These are phyloP conservation scores for Hystrix cristata DNA, from an alignment of 2,113 vertebrate species.

Conservation along the genomic window DNA sequence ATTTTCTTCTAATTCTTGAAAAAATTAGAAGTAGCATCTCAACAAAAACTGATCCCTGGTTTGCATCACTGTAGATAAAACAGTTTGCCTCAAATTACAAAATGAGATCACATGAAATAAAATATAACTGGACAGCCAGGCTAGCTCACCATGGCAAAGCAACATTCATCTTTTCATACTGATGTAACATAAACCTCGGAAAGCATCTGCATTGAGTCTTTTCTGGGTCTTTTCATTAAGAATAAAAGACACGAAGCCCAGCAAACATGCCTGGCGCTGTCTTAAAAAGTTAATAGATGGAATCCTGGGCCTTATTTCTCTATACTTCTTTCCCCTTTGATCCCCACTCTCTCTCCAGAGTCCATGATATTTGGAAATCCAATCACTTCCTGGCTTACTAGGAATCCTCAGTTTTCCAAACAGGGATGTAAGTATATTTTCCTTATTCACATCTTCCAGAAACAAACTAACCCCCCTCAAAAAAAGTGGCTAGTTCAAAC, in stretches of 20 bases:
- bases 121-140: background rate
- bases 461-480: background rate
- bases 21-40: background rate
- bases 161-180: background rate
- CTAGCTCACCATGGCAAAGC: background rate
- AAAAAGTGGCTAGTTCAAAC: background rate
- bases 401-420: slow-evolving; percentile 2
- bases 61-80: background rate
- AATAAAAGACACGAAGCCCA: background rate
- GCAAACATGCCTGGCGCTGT: background rate
- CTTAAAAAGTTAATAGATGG: background rate
- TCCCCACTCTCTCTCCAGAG: background rate
- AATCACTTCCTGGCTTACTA: background rate
- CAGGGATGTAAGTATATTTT: background rate
- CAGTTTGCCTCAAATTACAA: slow-evolving; percentile 3
- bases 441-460: background rate
- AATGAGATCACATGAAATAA: background rate
- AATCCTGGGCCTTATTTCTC: background rate
- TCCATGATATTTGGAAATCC: background rate
- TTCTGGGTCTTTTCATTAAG: background rate
- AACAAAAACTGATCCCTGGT: background rate
- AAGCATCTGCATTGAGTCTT: background rate
- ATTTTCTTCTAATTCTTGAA: background rate
- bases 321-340: background rate
- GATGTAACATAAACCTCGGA: background rate